Evolutionary conservation across 2,113 vertebrate species (phyloP).

Genomic region (Potamarius usumacintae): DNA sequence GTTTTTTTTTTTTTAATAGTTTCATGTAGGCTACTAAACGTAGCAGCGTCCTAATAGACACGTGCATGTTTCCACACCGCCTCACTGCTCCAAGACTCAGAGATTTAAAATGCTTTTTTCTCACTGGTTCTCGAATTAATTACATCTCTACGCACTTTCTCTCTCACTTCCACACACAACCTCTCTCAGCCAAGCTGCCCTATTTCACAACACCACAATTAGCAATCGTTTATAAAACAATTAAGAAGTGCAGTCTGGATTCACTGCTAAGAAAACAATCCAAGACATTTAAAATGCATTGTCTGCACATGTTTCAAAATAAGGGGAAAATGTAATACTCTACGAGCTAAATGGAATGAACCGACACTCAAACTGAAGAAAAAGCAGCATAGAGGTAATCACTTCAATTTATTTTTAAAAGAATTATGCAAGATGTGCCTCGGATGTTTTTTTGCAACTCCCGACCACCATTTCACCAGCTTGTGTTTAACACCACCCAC

Average conservation of each 20-base stretch:
- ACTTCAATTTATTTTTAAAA: neutral
- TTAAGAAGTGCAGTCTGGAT: neutral
- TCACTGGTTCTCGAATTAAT: neutral
- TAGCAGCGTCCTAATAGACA: neutral
- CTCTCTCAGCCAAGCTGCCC: conserved; percentile 3
- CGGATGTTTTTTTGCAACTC: neutral
- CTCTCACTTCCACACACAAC: neutral
- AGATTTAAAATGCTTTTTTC: neutral
- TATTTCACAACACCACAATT: conserved; percentile 8
- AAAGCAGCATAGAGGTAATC: neutral
- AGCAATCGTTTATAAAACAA: conserved; percentile 19
- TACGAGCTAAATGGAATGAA: neutral
- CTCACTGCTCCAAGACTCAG: neutral
- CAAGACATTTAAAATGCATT: neutral
- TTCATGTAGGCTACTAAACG: neutral
- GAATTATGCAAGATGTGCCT: neutral
- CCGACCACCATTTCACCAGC: neutral
- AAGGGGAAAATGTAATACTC: neutral
- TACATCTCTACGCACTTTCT: neutral
- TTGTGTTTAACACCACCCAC: neutral
- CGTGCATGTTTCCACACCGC: neutral
- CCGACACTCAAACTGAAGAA: neutral
- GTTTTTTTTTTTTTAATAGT: neutral
- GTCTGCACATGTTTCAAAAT: neutral
- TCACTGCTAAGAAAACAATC: neutral